Base-by-base conservation (phyloP, 1,140 invertebrate species). In the Paraescarpia echinospica region DNA sequence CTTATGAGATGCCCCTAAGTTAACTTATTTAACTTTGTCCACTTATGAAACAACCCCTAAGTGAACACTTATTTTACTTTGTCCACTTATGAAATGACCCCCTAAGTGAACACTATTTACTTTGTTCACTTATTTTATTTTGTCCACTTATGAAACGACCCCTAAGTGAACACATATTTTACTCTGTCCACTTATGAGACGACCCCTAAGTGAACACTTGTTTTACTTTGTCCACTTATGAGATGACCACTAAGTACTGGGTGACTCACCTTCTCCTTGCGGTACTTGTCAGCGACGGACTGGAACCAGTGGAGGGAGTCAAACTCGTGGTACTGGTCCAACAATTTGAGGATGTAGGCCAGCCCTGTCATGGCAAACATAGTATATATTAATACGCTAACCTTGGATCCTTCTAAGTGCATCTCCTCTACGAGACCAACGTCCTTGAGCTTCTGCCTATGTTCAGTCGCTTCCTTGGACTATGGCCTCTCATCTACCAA, bases 241-340 rank as follows among this genome's bases (percentile, higher is more conserved):
- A 89, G 41, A 96, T 96, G 94, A 97, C 96, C 94, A 96, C 95
- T 92, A 97, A 41, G 95, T 27, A n/a, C 77, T n/a, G 9, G n/a
- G n/a, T 33, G 89, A 41, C 4, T 95, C 94, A 97, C 97, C 94
- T 96, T 96, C 94, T 98, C 97, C 93, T 97, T 97, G 31, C 94
- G 96, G 94, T 98, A 97, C 95, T 98, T 97, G 93, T 97, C 97
- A 91, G 97, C 96, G 0, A 99, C 98, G 6, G 98, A 98, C 92
- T 98, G 97, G 95, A 99, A 99, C 99, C 99, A 99, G 95, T 99
- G 98, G 1, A 99, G 96, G 8, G 98, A 97, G 96, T 99, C 98
- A 95, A 99, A 98, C 94, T 98, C 98, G 90, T 97, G 96, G 94
- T 97, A 97, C 95, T 97, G 97, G 93, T 97, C 96, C 6, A 98